phyloP scores from a whole-genome alignment of 2,888 invertebrate species.

The Hipparchia sbordonii region DNA sequence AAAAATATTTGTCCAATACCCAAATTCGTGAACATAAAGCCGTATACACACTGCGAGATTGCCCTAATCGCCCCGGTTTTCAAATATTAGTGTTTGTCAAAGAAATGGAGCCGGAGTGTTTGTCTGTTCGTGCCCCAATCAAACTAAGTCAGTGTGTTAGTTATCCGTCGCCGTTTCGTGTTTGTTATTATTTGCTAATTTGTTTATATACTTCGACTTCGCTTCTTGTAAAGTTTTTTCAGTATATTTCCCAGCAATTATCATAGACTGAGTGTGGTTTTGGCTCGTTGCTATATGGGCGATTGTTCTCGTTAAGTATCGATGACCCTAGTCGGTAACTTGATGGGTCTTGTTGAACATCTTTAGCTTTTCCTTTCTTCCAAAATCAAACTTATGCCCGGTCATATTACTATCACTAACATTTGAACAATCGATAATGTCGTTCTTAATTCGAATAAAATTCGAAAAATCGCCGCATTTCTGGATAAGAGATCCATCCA shows the following conservation, averaged over 20 bases:
- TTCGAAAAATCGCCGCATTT: too few relatives aligned
- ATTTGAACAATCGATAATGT: too few relatives aligned
- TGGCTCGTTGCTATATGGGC: too few relatives aligned
- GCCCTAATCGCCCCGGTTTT: slow-evolving; percentile 67
- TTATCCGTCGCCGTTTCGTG: slow-evolving; percentile 30
- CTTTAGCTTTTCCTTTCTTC: too few relatives aligned
- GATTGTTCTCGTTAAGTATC: too few relatives aligned
- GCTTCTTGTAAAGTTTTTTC: neutral
- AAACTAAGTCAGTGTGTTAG: slow-evolving; percentile 45
- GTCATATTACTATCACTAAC: too few relatives aligned
- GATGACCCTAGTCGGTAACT: too few relatives aligned
- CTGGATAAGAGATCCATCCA: too few relatives aligned
- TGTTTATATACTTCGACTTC: slow-evolving; percentile 4
- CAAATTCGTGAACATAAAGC: slow-evolving; percentile 36
- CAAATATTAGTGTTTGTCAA: slow-evolving; percentile 81
- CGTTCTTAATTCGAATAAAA: too few relatives aligned
- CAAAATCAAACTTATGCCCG: too few relatives aligned
- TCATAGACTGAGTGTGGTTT: neutral
- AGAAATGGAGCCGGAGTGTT: slow-evolving; percentile 66
- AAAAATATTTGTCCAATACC: slow-evolving; percentile 24
- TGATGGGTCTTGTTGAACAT: too few relatives aligned
- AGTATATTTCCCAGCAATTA: neutral
- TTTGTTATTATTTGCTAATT: slow-evolving; percentile 20
- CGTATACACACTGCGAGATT: slow-evolving; percentile 48
- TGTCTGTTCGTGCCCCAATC: slow-evolving; percentile 57